Conservation (phyloP, 2,797 vertebrate genomes). For the Emydoidea blandingii region DNA sequence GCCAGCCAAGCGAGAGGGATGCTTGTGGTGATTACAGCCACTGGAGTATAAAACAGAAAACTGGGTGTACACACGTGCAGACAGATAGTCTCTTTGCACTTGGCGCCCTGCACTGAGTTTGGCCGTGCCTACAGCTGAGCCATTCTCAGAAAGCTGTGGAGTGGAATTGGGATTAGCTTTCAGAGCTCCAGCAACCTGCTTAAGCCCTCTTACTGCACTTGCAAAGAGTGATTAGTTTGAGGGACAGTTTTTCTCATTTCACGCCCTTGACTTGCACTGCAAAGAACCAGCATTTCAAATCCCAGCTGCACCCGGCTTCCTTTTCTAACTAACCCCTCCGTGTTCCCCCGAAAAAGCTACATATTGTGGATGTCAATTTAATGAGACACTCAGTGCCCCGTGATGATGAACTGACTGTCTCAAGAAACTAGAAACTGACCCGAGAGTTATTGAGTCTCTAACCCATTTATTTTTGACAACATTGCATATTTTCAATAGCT, state of each 20-base stretch:
- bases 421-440: slow-evolving; percentile 62
- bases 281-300: rapidly evolving
- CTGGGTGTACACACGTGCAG: rapidly evolving
- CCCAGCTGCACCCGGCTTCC: neutral
- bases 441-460: slow-evolving; percentile 64
- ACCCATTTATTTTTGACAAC: slow-evolving; percentile 72
- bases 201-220: neutral
- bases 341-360: neutral
- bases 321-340: neutral
- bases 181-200: neutral
- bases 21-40: rapidly evolving
- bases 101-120: rapidly evolving
- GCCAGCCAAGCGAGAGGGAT: neutral
- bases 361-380: neutral
- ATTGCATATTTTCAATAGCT: slow-evolving; percentile 79
- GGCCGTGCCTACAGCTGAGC: rapidly evolving
- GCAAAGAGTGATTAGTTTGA: neutral
- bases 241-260: neutral
- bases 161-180: neutral
- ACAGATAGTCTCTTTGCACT: neutral
- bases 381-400: neutral
- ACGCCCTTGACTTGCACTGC: rapidly evolving
- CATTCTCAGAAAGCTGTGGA: neutral
- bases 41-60: rapidly evolving
- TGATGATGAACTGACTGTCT: slow-evolving; percentile 72